Evolutionary conservation across 2,888 invertebrate species (phyloP).

Genomic region (Automeris io): DNA sequence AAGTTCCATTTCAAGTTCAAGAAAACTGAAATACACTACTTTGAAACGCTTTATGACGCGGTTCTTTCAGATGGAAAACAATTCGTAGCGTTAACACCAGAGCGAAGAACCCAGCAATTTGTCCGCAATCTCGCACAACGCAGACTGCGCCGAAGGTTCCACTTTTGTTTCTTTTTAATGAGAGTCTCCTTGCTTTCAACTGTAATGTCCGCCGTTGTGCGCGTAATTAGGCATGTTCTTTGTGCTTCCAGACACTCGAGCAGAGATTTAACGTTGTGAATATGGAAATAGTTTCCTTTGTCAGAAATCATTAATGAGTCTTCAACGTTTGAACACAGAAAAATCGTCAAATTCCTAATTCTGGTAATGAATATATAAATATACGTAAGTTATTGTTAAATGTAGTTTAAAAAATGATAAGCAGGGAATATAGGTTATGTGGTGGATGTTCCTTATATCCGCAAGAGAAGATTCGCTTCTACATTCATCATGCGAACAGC

Average conservation of each 20-base stretch:
- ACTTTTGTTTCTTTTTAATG: conserved; percentile 12
- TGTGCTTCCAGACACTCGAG: conserved; percentile 8
- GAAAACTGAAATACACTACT: not conserved
- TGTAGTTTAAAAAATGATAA: no score
- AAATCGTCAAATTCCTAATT: no score
- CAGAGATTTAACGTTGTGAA: conserved; percentile 5
- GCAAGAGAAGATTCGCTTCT: no score
- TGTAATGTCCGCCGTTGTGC: conserved; percentile 21
- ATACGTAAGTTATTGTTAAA: no score
- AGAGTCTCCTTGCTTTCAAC: conserved; percentile 7
- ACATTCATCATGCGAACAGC: no score
- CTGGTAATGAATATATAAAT: no score
- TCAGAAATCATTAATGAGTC: no score
- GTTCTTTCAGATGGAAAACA: conserved; percentile 5
- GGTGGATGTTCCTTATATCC: no score
- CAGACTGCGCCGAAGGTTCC: conserved; percentile 5
- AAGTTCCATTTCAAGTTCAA: no score
- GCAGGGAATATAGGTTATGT: no score
- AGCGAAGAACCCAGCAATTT: conserved; percentile 12
- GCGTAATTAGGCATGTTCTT: conserved; percentile 24
- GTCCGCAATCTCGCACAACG: conserved; percentile 15
- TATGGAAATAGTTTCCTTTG: conserved; percentile 1
- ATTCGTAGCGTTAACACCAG: conserved; percentile 1
- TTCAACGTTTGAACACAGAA: no score
- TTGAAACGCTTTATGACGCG: not conserved